Base-by-base conservation (phyloP, 2,888 invertebrate genomes). In the Nudaria mundana region DNA sequence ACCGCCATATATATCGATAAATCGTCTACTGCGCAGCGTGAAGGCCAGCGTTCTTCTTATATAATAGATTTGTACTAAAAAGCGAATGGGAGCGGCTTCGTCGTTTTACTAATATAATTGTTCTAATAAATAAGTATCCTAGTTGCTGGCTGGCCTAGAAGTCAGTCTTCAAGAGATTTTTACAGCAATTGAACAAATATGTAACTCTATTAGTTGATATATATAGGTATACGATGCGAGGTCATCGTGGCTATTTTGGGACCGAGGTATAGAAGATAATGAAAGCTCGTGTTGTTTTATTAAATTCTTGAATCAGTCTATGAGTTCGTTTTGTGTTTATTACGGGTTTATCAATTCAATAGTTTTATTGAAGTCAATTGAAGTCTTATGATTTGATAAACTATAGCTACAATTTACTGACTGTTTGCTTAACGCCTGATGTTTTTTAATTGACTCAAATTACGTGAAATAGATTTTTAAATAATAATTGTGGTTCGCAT, bases 201-300 rank as follows among this genome's bases (percentile, higher is more conserved):
- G 8, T 3, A 4, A 8, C 20, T 20, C 20, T 20, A 20, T 20
- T 20, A 20, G 20, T 5, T 3, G 20, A 20, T 7, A 20, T 5
- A 11, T 12, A 3, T 26, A 11, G 24, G 13, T 12, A 3, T 26
- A 11, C 33, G 16, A 66, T 24, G 15, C 15, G 33, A 33, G 15
- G 33, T 24, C 33, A 33, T 33, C 24, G 24, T 8, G 16, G 34
- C 35, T 32, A 34, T 33, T 33, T 33, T 11, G 3, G 24, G 10
- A 16, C 5, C 15, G 8, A 24, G 33, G 15, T 5, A 7, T 14
- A n/a, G n/a, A 33, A 15, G 16, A 24, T 11, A 33, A 16, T 14
- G 16, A 11, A 15, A 11, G 33, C 11, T 24, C 16, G 11, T 7
- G 23, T 32, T 22, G 32, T 33, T 24, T 23, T 6, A 7, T 8